phyloP scores from a whole-genome alignment of 2,797 vertebrate species.

The Cynodonichthys magdalenae region DNA sequence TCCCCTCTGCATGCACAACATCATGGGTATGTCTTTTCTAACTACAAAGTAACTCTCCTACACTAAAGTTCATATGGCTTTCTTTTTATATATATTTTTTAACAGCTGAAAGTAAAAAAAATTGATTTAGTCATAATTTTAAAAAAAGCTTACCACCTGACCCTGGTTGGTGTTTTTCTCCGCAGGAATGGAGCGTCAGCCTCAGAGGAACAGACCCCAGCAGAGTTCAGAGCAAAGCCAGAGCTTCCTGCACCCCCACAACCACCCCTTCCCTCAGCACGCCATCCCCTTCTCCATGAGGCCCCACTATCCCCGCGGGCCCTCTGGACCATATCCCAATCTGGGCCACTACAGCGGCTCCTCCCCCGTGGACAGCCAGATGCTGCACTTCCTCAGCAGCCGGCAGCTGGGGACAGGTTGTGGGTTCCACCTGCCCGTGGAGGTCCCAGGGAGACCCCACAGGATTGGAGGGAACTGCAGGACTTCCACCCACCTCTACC shows the following conservation, averaged over 20 bases:
- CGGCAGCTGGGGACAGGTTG: conserved; percentile 76
- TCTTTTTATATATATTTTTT: too few relatives aligned
- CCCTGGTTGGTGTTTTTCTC: conserved; percentile 46
- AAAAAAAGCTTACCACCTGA: neutral
- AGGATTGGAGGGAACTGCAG: conserved; percentile 71
- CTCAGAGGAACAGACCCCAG: conserved; percentile 76
- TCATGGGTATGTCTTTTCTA: conserved; percentile 85
- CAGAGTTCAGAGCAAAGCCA: conserved; percentile 85
- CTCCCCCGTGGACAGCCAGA: conserved; percentile 81
- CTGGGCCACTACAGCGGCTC: conserved; percentile 84
- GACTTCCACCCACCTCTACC: conserved; percentile 69
- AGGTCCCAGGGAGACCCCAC: conserved; percentile 75
- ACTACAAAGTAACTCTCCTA: too few relatives aligned
- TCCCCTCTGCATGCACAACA: conserved; percentile 99
- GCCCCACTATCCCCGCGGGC: conserved; percentile 80
- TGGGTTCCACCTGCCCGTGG: conserved; percentile 70
- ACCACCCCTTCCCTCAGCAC: conserved; percentile 83
- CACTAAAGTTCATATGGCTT: too few relatives aligned
- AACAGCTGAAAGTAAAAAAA: too few relatives aligned
- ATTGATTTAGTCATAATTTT: too few relatives aligned
- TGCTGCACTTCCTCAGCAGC: conserved; percentile 82
- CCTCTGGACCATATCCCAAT: conserved; percentile 76
- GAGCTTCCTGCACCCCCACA: conserved; percentile 86
- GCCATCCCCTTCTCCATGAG: conserved; percentile 82
- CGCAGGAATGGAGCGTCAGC: conserved; percentile 84